A percentile compares a stretch with the other conserved stretches of the same genome.
phyloP scores from a whole-genome alignment of 2,888 invertebrate species.

The Pelosia muscerda region DNA sequence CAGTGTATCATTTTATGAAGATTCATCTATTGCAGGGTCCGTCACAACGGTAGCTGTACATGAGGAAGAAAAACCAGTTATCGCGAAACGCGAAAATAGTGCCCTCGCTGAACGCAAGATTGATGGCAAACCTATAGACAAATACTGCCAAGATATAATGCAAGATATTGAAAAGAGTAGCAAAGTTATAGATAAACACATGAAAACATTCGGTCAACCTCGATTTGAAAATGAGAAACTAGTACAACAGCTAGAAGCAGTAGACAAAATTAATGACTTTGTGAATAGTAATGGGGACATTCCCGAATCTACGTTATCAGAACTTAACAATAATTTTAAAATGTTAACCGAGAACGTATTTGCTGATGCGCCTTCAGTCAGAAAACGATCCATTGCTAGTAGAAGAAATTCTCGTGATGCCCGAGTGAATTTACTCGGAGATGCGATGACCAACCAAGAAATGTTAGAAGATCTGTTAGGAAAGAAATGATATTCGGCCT shows the following conservation, averaged over 20 bases:
- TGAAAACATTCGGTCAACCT: conserved; percentile 78
- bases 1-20: conserved; percentile 71
- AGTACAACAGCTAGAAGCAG: conserved; percentile 80
- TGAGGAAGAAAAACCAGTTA: conserved; percentile 51
- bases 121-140: conserved; percentile 72
- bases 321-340: conserved; percentile 80
- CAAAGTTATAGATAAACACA: conserved; percentile 83
- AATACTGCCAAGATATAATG: conserved; percentile 80
- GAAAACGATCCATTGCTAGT: conserved; percentile 73
- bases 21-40: conserved; percentile 56
- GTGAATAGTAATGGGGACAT: conserved; percentile 72
- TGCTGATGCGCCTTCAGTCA: conserved; percentile 55
- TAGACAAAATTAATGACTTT: conserved; percentile 82
- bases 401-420: conserved; percentile 64
- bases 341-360: conserved; percentile 73
- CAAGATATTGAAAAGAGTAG: conserved; percentile 79
- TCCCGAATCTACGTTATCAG: conserved; percentile 67
- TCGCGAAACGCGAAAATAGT: conserved; percentile 62
- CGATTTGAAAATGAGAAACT: conserved; percentile 82
- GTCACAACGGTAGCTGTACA: conserved; percentile 57
- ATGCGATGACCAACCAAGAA: conserved; percentile 78
- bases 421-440: conserved; percentile 68
- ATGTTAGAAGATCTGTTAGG: conserved; percentile 78
- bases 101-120: conserved; percentile 60
- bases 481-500: conserved; percentile 74